Base-by-base conservation (phyloP, 2,797 vertebrate species). In the Jordanella pulchra region DNA sequence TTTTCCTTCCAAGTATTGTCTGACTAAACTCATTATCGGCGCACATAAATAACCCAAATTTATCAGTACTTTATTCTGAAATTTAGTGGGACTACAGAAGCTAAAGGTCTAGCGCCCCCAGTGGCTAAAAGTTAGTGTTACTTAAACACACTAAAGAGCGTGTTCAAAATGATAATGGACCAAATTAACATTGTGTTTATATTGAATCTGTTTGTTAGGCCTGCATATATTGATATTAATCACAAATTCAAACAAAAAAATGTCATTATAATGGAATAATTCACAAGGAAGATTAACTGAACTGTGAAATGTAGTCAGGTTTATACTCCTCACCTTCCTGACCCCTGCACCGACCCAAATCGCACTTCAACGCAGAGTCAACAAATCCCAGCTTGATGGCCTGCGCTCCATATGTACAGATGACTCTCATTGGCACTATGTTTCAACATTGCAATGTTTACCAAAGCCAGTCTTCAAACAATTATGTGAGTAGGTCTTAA, bases 361-460 rank as follows among this genome's bases (percentile, higher is more conserved):
- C 89, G 82, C 91, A 90, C 89, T 83, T 91, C 86, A 71, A 71
- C 79, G 83, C 80, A 79, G 84, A 87, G 81, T 86, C 90, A 91
- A 93, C 88, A 89, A 86, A 87, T 75, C 82, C 79, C 83, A 76
- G 78, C 72, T 78, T 63, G 71, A 72, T 56, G 60, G 80, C 79
- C 82, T 87, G 87, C 61, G 27, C 71, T 79, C 88, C 89, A 88
- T 84, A 79, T 90, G 90, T 80, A 79, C 81, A 86, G 74, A 56
- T 58, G 77, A 72, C 83, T 69, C 84, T 86, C 85, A 77, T 39
- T 47, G 76, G 72, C 79, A 84, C 83, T 87, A 74, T 90, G 84
- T 87, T 71, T 90, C 88, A 90, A 87, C 89, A 74, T 84, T 51
- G 84, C 81, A 65, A 63, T 91, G 91, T 93, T 94, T 92, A 90